Base-by-base conservation (phyloP, 2,888 invertebrate genomes). In the Rotaria magnacalcarata region DNA sequence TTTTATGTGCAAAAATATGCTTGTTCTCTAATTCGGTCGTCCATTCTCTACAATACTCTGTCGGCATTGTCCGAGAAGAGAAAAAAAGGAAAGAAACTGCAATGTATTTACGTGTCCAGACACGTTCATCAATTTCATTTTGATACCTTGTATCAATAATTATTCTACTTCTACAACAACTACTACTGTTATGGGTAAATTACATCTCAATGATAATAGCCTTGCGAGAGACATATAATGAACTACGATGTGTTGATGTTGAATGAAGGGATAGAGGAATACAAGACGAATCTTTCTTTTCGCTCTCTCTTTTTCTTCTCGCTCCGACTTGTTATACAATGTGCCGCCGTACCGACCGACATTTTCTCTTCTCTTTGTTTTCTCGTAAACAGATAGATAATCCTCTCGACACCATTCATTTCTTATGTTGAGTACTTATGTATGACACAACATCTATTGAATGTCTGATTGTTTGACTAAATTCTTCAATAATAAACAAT, bases 301-400 rank as follows among this genome's bases (percentile, higher is more conserved):
- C 34, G 34, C 34, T 16, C 34, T 16, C 34, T 34, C 4, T 67
- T 16, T 34, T 50, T 50, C 50, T 50, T 60, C 60, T 60, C 60
- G 54, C 14, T 67, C 56, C 56, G 56, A 56, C 7, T 34, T 67
- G 67, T 67, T 67, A 67, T 67, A 67, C 67, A 67, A 67, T 67
- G 67, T 67, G 67, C 34, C 34, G 67, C 34, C 34, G 34, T 67
- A 67, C 19, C 34, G 27, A 41, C 24, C 67, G 34, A 67, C 67
- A 67, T 67, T 67, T 67, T 34, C 27, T 67, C 19, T 16, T n/a
- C 6, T 67, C 27, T 67, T 34, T 27, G 34, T 41, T 67, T 67
- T 67, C 67, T 67, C 67, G 67, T 67, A 27, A 67, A 67, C 67
- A 67, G 67, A 67, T 67, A 34, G 67, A 67, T 67, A 67, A 67